Base-by-base conservation (phyloP, 2,888 invertebrate genomes). In the Thymelicus lineola region DNA sequence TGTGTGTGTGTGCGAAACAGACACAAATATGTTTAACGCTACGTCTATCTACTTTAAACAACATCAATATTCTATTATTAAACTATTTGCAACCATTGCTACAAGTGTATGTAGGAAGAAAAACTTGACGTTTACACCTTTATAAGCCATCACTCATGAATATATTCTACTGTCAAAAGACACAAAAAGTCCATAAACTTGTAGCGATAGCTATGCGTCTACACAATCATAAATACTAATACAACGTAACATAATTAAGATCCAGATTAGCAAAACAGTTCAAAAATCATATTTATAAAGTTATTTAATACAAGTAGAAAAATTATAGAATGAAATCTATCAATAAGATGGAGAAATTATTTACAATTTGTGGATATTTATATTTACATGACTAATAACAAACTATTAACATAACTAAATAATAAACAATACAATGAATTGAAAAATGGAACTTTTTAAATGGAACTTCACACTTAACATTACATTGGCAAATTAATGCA, bases 201-300 rank as follows among this genome's bases (percentile, higher is more conserved):
- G 55, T 28, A 55, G 55, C 35, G 14, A 55, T 35, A 35, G 14
- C 14, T 35, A 28, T 17, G 6, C 20, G 10, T 48, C 10, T 48
- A 15, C 12, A 7, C 35, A 36, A 15, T 28, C 7, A 20, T 65
- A 42, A 38, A 55, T 57, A 64, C 45, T 55, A 42, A 55, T 42
- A 28, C 45, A 64, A 64, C 42, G 28, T 64, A 55, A 65, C 65
- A 57, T 65, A 65, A 65, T 57, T 65, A 57, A 65, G 45, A 55
- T 65, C 64, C 20, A 28, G n/a, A 57, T 55, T 57, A n/a, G n/a
- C 45, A 65, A 64, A 55, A 64, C 55, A 63, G 7, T 63, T 38
- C 38, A 53, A 64, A 64, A 64, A 53, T 6, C 38, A 14, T 38
- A 63, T 53, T 53, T 53, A 53, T 28, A 53, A 53, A 17, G 35